Percentiles rank a stretch among this genome's conserved stretches.
These are phyloP conservation scores for Myotis vivesi DNA, from an alignment of 2,797 vertebrate genomes.

Conservation along the genomic window DNA sequence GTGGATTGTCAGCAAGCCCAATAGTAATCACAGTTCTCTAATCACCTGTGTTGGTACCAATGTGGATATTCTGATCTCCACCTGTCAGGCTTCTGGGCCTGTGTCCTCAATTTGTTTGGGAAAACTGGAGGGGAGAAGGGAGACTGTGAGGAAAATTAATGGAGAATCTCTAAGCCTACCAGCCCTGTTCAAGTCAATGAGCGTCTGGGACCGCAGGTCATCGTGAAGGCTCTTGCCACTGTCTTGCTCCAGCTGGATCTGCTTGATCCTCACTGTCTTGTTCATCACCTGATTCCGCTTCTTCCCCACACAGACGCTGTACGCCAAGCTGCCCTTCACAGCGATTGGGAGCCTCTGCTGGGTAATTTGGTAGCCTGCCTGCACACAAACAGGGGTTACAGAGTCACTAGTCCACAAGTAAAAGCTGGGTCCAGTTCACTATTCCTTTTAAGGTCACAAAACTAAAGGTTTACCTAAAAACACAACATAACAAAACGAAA, in stretches of 20 bases:
- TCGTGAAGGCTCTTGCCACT: constrained; percentile 98
- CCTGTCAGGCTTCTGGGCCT: background rate
- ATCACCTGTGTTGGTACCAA: background rate
- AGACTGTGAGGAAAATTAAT: background rate
- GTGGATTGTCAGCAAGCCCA: background rate
- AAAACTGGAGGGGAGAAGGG: background rate
- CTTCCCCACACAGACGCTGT: constrained; percentile 85
- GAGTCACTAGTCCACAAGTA: background rate
- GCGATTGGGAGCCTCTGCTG: constrained; percentile 95
- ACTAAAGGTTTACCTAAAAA: background rate
- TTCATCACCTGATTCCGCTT: constrained; percentile 86
- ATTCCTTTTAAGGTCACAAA: background rate
- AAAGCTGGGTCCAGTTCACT: background rate
- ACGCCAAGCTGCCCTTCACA: constrained; percentile 89
- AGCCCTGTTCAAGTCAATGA: constrained; percentile 96
- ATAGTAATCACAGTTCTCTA: background rate
- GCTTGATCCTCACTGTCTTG: constrained; percentile 91
- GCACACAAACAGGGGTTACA: constrained; percentile 70
- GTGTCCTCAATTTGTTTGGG: background rate
- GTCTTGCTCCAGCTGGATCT: constrained; percentile 99
- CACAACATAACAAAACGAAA: background rate
- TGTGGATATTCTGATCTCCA: background rate
- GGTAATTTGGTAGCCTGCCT: constrained; percentile 99
- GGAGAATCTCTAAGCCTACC: constrained; percentile 81
- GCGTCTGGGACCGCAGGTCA: constrained; percentile 89